phyloP scores from a whole-genome alignment of 30 jellyfish, hydroid and myxozoan species.

The Catostylus mosaicus region DNA sequence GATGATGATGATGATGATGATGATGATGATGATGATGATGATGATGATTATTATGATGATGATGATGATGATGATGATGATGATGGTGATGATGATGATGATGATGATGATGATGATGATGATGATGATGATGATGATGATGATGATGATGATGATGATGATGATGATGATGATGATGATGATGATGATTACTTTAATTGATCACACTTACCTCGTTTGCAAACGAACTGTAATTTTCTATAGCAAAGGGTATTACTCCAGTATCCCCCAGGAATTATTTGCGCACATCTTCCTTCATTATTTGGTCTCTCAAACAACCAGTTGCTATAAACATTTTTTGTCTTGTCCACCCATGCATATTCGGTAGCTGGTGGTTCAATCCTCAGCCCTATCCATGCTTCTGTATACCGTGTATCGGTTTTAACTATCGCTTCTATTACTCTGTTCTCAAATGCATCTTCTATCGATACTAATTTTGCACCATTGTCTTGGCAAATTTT shows the following conservation, averaged over 20 bases:
- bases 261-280: slow-evolving; percentile 67
- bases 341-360: slow-evolving; percentile 60
- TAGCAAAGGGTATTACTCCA: slow-evolving; percentile 65
- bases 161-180: neutral
- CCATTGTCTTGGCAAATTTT: slow-evolving; percentile 34
- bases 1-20: neutral
- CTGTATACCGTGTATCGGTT: slow-evolving; percentile 54
- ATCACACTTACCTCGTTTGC: slow-evolving; percentile 60
- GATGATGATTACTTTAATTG: no score
- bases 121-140: neutral
- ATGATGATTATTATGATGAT: neutral
- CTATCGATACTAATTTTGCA: slow-evolving; percentile 43
- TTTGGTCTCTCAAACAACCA: slow-evolving; percentile 51
- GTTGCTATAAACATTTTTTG: slow-evolving; percentile 25
- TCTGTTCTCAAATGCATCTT: slow-evolving; percentile 24
- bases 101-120: neutral
- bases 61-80: neutral
- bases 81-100: neutral
- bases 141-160: neutral
- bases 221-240: slow-evolving; percentile 60
- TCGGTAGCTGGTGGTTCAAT: neutral
- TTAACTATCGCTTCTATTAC: slow-evolving; percentile 24
- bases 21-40: slow-evolving; percentile 3
- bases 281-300: slow-evolving; percentile 52
- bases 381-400: slow-evolving; percentile 76